phyloP scores from a whole-genome alignment of 1,140 invertebrate species.

The Drosophila cardini region DNA sequence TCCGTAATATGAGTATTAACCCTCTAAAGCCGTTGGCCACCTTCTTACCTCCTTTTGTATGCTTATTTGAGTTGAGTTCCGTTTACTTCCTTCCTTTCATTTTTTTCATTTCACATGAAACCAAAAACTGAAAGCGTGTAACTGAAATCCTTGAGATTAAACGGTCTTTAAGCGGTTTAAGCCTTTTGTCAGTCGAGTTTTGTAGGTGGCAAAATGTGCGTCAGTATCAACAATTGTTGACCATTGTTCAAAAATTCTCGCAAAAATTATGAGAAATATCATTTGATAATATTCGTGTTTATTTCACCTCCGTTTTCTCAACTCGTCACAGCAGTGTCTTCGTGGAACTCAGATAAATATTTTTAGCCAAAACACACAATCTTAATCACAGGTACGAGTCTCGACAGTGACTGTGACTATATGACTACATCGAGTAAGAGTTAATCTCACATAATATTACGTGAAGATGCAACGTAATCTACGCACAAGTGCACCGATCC shows the following conservation, averaged over 20 bases:
- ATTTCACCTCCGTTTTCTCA: constrained; percentile 27
- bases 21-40: constrained; percentile 61
- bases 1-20: constrained; percentile 78
- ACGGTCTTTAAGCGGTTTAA: constrained; percentile 78
- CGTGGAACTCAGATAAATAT: constrained; percentile 57
- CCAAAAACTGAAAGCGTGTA: constrained; percentile 61
- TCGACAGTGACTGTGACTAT: constrained; percentile 46
- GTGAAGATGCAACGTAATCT: constrained; percentile 40
- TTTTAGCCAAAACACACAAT: constrained; percentile 49
- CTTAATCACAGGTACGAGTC: constrained; percentile 43
- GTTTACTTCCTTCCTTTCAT: constrained; percentile 16
- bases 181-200: constrained; percentile 72
- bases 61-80: constrained; percentile 33
- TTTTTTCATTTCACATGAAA: constrained; percentile 63
- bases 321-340: constrained; percentile 10
- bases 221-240: constrained; percentile 44
- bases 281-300: constrained; percentile 45
- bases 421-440: constrained; percentile 23
- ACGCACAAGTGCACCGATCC: constrained; percentile 37
- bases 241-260: constrained; percentile 33
- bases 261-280: constrained; percentile 35
- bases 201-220: constrained; percentile 72
- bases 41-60: constrained; percentile 13
- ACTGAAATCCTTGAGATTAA: constrained; percentile 70
- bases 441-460: constrained; percentile 63